Base-by-base conservation (phyloP, 2,888 invertebrate genomes). In the Nesidiocoris tenuis region DNA sequence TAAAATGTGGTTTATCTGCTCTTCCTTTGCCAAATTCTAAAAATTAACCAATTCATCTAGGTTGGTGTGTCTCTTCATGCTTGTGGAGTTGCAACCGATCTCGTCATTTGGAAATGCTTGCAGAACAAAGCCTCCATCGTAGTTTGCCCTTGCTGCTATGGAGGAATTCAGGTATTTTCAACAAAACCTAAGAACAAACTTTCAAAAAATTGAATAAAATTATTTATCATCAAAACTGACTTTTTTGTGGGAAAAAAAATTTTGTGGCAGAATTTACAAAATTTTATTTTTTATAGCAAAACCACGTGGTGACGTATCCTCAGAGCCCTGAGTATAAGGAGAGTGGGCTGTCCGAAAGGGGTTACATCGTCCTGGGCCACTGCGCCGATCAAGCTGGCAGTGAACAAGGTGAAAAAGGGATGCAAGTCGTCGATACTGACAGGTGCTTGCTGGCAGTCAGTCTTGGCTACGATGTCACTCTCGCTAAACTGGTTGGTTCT, bases 101-200 rank as follows among this genome's bases (percentile, higher is more conserved):
- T 97, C 77, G 96, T 97, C 0, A 86, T 97, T 67, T 89, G 92
- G 80, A 91, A 91, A 82, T 97, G 97, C 83, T 87, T 93, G 16
- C 85, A 87, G 64, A 88, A 87, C 16, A 86, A 87, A 75, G 96
- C 96, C 0, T 88, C 90, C 79, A 96, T 97, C 85, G 91, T 96
- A 0, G 87, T 94, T 71, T 95, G 95, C 82, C 97, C 97, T 0
- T 98, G 98, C 83, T 97, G 97, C 83, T 97, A 97, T 84, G 97
- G 97, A 0, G 90, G 91, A 1, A 87, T 97, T 16, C 91, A 91
- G 83, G 81, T 81, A 61, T n/a, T n/a, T n/a, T n/a, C n/a, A n/a
- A n/a, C n/a, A n/a, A n/a, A n/a, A n/a, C 39, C 39, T 39, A 39
- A 39, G 39, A 7, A 39, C 12, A 39, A 39, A 12, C 12, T 39